These are phyloP conservation scores for Pandemis heparana DNA, from an alignment of 2,888 invertebrate species.

Conservation along the genomic window DNA sequence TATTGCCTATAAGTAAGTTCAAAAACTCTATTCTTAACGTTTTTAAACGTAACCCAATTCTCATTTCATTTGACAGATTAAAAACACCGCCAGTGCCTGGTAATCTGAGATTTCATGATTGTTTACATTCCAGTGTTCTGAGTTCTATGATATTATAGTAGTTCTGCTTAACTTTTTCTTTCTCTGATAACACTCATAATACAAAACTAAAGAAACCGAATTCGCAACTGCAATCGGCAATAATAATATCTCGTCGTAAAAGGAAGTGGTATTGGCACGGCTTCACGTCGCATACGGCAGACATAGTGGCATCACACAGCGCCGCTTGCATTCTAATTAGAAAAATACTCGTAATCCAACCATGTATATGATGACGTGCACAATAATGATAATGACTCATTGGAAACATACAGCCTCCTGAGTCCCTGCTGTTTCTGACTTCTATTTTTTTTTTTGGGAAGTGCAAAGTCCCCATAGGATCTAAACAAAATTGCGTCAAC, in stretches of 20 bases:
- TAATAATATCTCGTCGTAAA: conserved; percentile 22
- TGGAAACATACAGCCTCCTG: neutral
- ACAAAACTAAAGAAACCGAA: neutral
- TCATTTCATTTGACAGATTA: too few relatives aligned
- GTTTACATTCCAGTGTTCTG: too few relatives aligned
- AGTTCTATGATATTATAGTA: too few relatives aligned
- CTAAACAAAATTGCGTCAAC: too few relatives aligned
- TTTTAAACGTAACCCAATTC: neutral
- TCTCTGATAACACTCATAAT: neutral
- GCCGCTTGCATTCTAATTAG: conserved; percentile 35
- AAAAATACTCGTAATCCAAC: neutral
- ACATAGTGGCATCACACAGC: conserved; percentile 29
- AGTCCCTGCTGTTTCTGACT: too few relatives aligned
- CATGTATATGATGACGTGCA: conserved; percentile 11
- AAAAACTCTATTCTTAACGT: neutral
- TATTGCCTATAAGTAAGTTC: neutral
- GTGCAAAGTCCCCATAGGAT: too few relatives aligned
- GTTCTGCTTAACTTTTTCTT: neutral
- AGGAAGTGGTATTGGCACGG: conserved; percentile 18
- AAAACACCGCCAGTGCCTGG: too few relatives aligned
- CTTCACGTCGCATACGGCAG: conserved; percentile 19
- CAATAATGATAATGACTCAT: neutral
- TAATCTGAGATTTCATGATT: too few relatives aligned
- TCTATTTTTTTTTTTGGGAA: too few relatives aligned
- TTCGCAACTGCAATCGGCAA: neutral